phyloP scores from a whole-genome alignment of 2,888 invertebrate species.

The Heliconius hortense region DNA sequence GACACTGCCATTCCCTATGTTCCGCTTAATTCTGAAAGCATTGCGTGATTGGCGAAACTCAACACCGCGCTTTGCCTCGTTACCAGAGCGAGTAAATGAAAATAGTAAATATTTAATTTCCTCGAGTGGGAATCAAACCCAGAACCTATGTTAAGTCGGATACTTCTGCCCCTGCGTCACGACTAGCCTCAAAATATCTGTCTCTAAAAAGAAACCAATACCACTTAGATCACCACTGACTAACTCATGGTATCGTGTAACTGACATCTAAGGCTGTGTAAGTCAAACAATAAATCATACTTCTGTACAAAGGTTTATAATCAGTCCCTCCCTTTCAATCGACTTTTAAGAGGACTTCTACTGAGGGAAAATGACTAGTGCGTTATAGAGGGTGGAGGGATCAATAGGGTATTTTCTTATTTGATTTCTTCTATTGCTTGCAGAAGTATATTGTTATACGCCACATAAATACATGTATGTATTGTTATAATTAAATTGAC shows the following conservation, averaged over 20 bases:
- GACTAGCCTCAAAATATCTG: neutral
- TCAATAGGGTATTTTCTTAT: neutral
- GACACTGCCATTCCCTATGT: no score
- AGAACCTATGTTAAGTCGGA: no score
- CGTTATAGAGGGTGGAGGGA: neutral
- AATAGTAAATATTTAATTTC: no score
- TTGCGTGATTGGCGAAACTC: no score
- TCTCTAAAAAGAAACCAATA: neutral
- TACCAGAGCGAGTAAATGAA: no score
- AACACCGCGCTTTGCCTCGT: no score
- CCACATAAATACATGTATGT: neutral
- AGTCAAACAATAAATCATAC: conserved; percentile 20
- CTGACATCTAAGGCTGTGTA: conserved; percentile 18
- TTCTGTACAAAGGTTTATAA: conserved; percentile 6
- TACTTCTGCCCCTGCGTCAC: no score
- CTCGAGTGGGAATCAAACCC: neutral
- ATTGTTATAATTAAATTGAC: no score
- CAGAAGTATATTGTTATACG: neutral
- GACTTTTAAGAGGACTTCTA: conserved; percentile 7
- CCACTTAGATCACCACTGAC: neutral
- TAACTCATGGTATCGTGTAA: conserved; percentile 5
- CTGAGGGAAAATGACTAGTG: neutral
- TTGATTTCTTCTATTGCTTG: neutral
- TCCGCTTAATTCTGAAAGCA: no score
- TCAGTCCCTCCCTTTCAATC: conserved; percentile 14